Evolutionary conservation across 2,888 invertebrate genomes (phyloP).

Genomic region (Cecidostiba fungosa): DNA sequence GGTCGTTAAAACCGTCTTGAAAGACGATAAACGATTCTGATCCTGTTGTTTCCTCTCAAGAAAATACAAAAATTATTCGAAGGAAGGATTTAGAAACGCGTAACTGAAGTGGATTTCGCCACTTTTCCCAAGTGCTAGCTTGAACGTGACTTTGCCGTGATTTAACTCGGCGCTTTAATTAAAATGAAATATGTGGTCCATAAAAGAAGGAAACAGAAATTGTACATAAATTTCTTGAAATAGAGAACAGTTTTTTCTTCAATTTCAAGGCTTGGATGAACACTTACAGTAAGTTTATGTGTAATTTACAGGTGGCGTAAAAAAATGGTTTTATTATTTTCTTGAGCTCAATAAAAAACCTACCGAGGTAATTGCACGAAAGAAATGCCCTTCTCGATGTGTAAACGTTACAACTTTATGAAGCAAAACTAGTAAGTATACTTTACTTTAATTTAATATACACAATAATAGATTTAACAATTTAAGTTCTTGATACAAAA

Average conservation of each 20-base stretch:
- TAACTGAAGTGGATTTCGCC: background rate
- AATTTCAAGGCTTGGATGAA: background rate
- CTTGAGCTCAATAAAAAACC: background rate
- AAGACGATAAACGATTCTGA: background rate
- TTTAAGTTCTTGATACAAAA: background rate
- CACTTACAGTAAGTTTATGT: background rate
- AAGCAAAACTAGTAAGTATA: no score
- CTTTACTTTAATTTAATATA: no score
- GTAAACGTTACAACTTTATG: background rate
- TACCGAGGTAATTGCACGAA: background rate
- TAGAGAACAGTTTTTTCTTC: conserved; percentile 27
- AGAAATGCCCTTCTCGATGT: background rate
- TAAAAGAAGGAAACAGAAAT: conserved; percentile 44
- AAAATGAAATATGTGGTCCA: conserved; percentile 39
- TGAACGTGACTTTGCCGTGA: conserved; percentile 19
- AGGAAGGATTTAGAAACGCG: background rate
- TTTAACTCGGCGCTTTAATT: conserved; percentile 29
- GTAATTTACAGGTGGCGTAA: background rate
- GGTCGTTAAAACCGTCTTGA: background rate
- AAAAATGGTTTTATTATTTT: conserved; percentile 2
- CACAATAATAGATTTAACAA: no score
- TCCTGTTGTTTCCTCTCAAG: background rate
- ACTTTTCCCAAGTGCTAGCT: background rate
- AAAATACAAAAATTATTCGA: conserved; percentile 7
- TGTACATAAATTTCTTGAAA: conserved; percentile 45